These are phyloP conservation scores for Lytechinus pictus DNA, from an alignment of 35 echinoderm and acorn worm genomes.

Conservation along the genomic window DNA sequence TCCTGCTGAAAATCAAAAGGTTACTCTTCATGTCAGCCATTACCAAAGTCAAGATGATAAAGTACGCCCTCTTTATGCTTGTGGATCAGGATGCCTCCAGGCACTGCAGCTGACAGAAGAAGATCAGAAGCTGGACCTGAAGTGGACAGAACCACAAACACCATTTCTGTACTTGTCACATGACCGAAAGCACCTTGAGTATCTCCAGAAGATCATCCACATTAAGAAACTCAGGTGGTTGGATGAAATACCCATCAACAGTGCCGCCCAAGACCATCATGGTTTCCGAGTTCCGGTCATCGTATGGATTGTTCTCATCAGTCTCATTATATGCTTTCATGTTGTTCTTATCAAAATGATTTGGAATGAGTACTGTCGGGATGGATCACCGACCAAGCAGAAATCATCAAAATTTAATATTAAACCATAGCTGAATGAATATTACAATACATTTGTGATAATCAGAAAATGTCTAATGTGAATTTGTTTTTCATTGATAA, in stretches of 20 bases:
- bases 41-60: conserved; percentile 55
- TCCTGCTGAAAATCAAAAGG: conserved; percentile 64
- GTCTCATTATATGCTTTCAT: conserved; percentile 84
- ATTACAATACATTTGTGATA: background rate
- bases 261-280: conserved; percentile 46
- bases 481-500: background rate
- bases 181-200: conserved; percentile 77
- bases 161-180: conserved; percentile 95
- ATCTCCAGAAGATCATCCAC: conserved; percentile 81
- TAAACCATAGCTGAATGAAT: conserved; percentile 7
- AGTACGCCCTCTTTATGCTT: conserved; percentile 70
- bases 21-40: conserved; percentile 62
- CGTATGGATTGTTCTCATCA: conserved; percentile 80
- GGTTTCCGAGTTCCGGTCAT: conserved; percentile 85
- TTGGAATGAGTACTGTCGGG: conserved; percentile 88
- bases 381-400: conserved; percentile 26
- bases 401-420: conserved; percentile 58
- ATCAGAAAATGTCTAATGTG: background rate
- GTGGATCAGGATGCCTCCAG: conserved; percentile 79
- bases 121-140: conserved; percentile 61
- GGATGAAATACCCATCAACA: conserved; percentile 64
- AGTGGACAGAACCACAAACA: conserved; percentile 91
- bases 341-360: conserved; percentile 87
- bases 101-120: conserved; percentile 60
- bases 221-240: conserved; percentile 74